Evolutionary conservation across 2,113 vertebrate species (phyloP).

Genomic region (Lepisosteus oculatus): DNA sequence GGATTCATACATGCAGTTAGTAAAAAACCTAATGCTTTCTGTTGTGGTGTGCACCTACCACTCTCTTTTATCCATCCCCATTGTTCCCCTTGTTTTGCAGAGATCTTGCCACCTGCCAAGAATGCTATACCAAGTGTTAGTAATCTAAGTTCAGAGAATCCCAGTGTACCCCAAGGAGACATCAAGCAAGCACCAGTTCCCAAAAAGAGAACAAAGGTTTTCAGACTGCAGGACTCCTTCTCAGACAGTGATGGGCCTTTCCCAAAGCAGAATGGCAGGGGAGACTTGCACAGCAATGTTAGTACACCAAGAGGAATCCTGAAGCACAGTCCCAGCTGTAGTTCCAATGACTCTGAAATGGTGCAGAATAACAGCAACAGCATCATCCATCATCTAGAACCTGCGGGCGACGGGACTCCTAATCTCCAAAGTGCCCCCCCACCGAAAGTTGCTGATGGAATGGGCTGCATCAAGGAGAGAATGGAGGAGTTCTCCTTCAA

Average conservation of each 20-base stretch:
- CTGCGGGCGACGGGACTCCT: slow-evolving; percentile 46
- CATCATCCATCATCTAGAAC: slow-evolving; percentile 34
- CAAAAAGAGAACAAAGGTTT: slow-evolving; percentile 77
- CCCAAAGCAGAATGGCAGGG: slow-evolving; percentile 33
- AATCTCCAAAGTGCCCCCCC: slow-evolving; percentile 45
- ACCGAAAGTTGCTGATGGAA: slow-evolving; percentile 53
- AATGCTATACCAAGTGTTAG: slow-evolving; percentile 38
- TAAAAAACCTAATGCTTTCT: not conserved
- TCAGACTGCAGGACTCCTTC: slow-evolving; percentile 41
- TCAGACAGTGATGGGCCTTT: slow-evolving; percentile 42
- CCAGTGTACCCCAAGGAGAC: slow-evolving; percentile 42
- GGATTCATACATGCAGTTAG: not conserved
- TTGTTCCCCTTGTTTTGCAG: slow-evolving; percentile 59
- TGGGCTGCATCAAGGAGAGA: slow-evolving; percentile 29
- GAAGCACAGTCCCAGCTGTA: slow-evolving; percentile 71
- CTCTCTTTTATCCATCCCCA: slow-evolving; percentile 30
- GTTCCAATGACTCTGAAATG: slow-evolving; percentile 73
- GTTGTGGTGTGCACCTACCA: not conserved
- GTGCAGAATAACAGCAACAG: slow-evolving; percentile 37
- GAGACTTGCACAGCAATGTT: slow-evolving; percentile 28
- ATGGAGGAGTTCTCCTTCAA: slow-evolving; percentile 26
- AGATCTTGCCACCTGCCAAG: slow-evolving; percentile 47
- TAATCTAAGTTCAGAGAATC: slow-evolving; percentile 43
- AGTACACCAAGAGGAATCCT: slow-evolving; percentile 62
- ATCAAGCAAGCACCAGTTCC: slow-evolving; percentile 70